phyloP scores from a whole-genome alignment of 2,797 vertebrate genomes.

The Protonibea diacanthus region DNA sequence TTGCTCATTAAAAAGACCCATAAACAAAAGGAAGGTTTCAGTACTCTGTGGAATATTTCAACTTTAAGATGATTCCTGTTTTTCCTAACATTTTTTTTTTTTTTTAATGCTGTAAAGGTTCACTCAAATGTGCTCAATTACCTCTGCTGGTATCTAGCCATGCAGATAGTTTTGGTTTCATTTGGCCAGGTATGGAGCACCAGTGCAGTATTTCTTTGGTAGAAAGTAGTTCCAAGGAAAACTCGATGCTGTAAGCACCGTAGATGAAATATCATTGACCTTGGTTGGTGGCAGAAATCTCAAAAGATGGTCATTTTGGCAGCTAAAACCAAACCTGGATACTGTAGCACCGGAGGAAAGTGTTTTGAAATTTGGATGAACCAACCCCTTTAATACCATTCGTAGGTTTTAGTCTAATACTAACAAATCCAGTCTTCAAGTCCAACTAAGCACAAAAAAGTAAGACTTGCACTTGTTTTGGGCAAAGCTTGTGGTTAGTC shows the following conservation, averaged over 20 bases:
- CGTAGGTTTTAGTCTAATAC: background rate
- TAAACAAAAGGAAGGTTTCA: conserved; percentile 31
- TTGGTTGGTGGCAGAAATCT: background rate
- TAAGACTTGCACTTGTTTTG: conserved; percentile 32
- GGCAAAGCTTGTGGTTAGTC: background rate
- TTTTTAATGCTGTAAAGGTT: background rate
- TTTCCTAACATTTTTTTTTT: background rate
- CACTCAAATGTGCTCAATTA: background rate
- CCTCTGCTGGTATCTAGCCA: background rate
- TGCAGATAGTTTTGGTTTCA: conserved; percentile 1
- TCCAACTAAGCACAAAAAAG: background rate
- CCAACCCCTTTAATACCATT: background rate
- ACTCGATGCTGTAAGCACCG: background rate
- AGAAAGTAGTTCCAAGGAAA: background rate
- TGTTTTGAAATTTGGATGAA: background rate
- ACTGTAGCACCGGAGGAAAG: background rate
- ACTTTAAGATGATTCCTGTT: background rate
- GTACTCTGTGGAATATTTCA: background rate
- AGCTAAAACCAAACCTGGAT: background rate
- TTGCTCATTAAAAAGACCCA: conserved; percentile 14
- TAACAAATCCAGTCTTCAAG: background rate
- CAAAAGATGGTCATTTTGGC: background rate
- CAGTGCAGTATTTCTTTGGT: background rate
- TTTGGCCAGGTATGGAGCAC: background rate
- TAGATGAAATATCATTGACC: background rate